A percentile compares a stretch with the other conserved stretches of the same genome.
phyloP scores from a whole-genome alignment of 2,797 vertebrate genomes.

The Peromyscus nudipes region DNA sequence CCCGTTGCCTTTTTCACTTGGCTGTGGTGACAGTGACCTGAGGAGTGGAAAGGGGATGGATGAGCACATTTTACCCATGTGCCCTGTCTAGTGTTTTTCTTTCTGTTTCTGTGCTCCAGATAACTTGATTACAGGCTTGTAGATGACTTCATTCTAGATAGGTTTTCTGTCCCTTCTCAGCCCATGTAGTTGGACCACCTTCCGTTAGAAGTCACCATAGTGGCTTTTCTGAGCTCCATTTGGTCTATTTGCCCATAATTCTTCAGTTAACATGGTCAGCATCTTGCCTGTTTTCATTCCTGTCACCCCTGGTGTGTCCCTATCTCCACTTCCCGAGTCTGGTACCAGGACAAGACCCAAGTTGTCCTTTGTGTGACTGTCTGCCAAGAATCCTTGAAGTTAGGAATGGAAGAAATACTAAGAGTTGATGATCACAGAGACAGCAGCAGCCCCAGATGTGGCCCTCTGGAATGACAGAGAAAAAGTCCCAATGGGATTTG shows the following conservation, averaged over 20 bases:
- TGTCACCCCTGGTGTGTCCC: background rate
- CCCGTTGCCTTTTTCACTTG: background rate
- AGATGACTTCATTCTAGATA: background rate
- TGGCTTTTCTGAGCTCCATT: background rate
- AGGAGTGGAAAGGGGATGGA: background rate
- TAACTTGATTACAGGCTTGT: background rate
- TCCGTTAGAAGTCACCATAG: background rate
- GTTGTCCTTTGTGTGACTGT: background rate
- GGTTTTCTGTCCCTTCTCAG: background rate
- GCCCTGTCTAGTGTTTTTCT: too few relatives aligned
- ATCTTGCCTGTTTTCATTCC: background rate
- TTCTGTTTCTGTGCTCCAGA: background rate
- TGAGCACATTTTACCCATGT: fast-evolving
- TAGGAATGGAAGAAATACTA: background rate
- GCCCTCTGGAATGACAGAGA: background rate
- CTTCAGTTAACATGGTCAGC: background rate
- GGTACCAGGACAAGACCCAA: background rate
- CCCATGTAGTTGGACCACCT: background rate
- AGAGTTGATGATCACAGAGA: background rate
- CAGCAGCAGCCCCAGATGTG: too few relatives aligned
- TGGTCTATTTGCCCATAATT: background rate
- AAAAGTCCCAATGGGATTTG: too few relatives aligned
- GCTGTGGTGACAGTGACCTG: background rate
- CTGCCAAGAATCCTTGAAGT: background rate
- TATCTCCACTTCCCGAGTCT: background rate